Percentiles rank a stretch among this genome's conserved stretches.
Conservation (phyloP, 1,140 invertebrate genomes). For the Diorhabda carinulata region DNA sequence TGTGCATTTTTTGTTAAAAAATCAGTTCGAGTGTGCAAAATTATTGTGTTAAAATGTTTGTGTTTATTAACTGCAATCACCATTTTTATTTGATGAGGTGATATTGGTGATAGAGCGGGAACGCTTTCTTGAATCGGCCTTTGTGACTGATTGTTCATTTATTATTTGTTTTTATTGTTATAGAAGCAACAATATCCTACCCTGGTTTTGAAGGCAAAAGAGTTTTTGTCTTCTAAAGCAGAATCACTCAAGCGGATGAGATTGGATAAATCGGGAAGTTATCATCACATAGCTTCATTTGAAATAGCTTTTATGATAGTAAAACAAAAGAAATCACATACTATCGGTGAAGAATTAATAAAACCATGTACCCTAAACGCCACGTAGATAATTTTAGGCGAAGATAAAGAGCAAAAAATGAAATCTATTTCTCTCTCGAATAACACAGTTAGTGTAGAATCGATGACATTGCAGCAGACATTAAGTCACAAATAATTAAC, state of each 20-base stretch:
- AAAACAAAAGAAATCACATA: conserved; percentile 12
- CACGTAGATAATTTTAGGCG: conserved; percentile 8
- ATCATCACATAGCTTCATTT: conserved; percentile 11
- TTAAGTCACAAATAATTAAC: conserved; percentile 9
- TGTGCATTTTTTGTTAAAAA: background rate
- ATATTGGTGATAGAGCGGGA: background rate
- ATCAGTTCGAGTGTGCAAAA: conserved; percentile 5
- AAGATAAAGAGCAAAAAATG: conserved; percentile 14
- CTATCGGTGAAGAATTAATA: conserved; percentile 7
- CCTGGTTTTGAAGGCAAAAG: conserved; percentile 9
- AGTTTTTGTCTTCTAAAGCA: conserved; percentile 12
- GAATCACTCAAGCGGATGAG: conserved; percentile 11
- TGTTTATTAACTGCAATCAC: background rate
- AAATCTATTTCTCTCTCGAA: conserved; percentile 16
- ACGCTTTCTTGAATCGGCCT: no score
- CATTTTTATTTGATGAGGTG: background rate
- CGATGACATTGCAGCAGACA: conserved; percentile 14
- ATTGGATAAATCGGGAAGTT: conserved; percentile 9
- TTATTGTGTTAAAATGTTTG: background rate
- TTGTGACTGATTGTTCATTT: background rate
- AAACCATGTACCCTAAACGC: conserved; percentile 1
- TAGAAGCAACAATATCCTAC: background rate
- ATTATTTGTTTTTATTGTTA: background rate
- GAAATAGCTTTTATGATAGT: conserved; percentile 6
- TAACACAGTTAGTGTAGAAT: conserved; percentile 9